Conservation (phyloP, 2,797 vertebrate genomes). For the Balearica regulorum region DNA sequence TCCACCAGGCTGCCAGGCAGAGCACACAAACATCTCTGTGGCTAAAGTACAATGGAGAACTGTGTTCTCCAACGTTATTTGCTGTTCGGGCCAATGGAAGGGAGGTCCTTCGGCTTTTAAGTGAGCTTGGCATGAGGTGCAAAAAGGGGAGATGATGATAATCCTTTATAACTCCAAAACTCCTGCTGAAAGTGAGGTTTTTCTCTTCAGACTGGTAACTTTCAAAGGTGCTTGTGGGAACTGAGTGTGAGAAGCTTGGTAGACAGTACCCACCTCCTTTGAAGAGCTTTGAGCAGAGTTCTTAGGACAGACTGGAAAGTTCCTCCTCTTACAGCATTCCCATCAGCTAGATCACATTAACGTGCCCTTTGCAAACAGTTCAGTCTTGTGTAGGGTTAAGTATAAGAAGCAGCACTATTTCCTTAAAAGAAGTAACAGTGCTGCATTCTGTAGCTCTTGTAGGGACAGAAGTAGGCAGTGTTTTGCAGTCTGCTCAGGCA, state of each 20-base stretch:
- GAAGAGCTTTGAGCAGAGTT: background rate
- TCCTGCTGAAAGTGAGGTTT: background rate
- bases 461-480: background rate
- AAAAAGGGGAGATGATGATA: background rate
- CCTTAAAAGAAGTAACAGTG: background rate
- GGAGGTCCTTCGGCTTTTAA: background rate
- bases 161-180: background rate
- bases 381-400: background rate
- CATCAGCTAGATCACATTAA: background rate
- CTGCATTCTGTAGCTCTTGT: background rate
- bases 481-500: background rate
- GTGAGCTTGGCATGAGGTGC: background rate
- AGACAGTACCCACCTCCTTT: background rate
- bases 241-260: background rate
- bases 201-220: background rate
- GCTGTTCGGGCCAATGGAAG: background rate
- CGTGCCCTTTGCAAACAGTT: background rate
- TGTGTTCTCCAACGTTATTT: accelerated
- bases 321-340: background rate
- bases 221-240: background rate
- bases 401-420: background rate
- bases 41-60: background rate
- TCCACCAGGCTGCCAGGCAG: background rate
- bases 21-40: background rate
- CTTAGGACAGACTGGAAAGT: background rate